These are phyloP conservation scores for Bagarius yarrelli DNA, from an alignment of 2,113 vertebrate genomes.

Conservation along the genomic window DNA sequence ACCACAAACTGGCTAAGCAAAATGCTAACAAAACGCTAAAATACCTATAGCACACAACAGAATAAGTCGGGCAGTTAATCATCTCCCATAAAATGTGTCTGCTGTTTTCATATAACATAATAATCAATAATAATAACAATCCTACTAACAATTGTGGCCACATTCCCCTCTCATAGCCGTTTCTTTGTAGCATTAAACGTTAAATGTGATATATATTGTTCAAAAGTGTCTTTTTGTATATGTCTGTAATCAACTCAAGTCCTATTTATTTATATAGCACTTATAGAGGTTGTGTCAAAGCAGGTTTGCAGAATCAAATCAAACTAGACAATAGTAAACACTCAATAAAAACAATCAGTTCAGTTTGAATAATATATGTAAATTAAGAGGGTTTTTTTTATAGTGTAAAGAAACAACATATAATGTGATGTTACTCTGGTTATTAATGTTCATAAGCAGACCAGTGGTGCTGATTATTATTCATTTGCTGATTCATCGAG, in stretches of 20 bases:
- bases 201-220: background rate
- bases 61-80: background rate
- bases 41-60: background rate
- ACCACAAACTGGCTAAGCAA: background rate
- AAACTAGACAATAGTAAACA: no score
- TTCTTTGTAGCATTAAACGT: background rate
- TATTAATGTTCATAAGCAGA: constrained; percentile 10
- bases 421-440: no score
- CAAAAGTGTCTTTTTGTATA: background rate
- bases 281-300: no score
- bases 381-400: background rate
- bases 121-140: background rate
- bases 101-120: background rate
- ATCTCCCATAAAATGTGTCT: background rate
- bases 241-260: no score
- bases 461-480: constrained; percentile 7
- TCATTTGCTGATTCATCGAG: background rate
- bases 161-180: background rate
- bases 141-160: no score
- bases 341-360: no score
- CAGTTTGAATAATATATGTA: no score
- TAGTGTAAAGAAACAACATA: background rate
- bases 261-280: no score
- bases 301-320: no score
- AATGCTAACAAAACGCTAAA: background rate